Conservation (phyloP, 2,888 invertebrate species). For the Epistrophe grossulariae region DNA sequence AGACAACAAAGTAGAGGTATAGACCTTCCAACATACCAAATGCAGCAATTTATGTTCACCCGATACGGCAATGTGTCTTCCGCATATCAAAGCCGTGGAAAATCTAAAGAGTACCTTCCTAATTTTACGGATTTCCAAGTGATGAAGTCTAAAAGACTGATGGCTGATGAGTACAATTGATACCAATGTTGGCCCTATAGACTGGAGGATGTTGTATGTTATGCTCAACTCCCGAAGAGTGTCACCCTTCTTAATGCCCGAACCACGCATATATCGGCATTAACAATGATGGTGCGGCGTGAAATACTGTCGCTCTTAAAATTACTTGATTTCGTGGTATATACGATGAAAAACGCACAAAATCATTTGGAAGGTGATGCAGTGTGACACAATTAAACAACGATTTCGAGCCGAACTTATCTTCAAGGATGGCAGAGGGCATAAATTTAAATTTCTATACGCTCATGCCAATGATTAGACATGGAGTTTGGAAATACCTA, state of each 20-base stretch:
- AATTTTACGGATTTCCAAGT: slow-evolving; percentile 53
- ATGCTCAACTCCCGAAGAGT: background rate
- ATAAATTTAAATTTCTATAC: slow-evolving; percentile 59
- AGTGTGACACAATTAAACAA: slow-evolving; percentile 64
- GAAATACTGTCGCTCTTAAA: slow-evolving; percentile 62
- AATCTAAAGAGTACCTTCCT: slow-evolving; percentile 38
- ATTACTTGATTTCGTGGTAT: slow-evolving; percentile 40
- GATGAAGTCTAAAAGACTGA: slow-evolving; percentile 42
- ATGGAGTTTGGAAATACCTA: slow-evolving; percentile 9
- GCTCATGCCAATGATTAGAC: slow-evolving; percentile 44
- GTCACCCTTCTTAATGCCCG: background rate
- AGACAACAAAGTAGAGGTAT: slow-evolving; percentile 4
- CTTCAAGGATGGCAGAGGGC: slow-evolving; percentile 45
- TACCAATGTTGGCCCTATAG: slow-evolving; percentile 50
- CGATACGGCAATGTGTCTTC: slow-evolving; percentile 67
- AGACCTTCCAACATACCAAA: slow-evolving; percentile 42
- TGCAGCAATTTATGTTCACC: slow-evolving; percentile 43
- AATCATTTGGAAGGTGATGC: slow-evolving; percentile 53
- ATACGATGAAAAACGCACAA: slow-evolving; percentile 18
- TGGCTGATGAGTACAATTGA: slow-evolving; percentile 43
- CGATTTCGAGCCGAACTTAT: slow-evolving; percentile 51
- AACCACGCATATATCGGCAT: slow-evolving; percentile 9
- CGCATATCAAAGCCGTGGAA: slow-evolving; percentile 55
- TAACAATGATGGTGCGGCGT: slow-evolving; percentile 37
- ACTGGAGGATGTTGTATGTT: background rate